Evolutionary conservation across 2,113 vertebrate genomes (phyloP).

Genomic region (Dicentrarchus labrax): DNA sequence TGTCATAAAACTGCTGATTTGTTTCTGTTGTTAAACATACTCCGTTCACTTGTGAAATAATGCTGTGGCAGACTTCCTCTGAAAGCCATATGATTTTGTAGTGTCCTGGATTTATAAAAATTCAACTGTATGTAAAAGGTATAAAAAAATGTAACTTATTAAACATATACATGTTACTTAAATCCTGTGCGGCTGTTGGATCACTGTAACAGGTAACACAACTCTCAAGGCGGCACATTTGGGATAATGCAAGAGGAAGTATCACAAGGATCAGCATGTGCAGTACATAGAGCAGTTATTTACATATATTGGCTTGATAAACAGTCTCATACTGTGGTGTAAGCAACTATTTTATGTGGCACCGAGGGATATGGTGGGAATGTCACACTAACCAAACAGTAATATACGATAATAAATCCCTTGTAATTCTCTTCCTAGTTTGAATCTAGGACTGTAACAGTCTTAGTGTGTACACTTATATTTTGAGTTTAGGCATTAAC

Average conservation of each 20-base stretch:
- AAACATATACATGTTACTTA: neutral
- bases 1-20: neutral
- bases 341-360: too few relatives aligned
- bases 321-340: neutral
- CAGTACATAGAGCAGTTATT: conserved; percentile 26
- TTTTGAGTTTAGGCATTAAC: neutral
- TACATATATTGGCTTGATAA: conserved; percentile 63
- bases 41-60: neutral
- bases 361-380: neutral
- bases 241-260: conserved; percentile 54
- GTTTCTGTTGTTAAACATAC: neutral
- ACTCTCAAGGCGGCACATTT: neutral
- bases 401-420: neutral
- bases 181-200: neutral
- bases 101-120: conserved; percentile 9
- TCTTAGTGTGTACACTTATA: neutral
- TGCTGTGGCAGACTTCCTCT: conserved; percentile 9
- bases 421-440: neutral
- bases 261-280: neutral
- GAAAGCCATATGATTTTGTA: conserved; percentile 21
- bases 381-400: neutral
- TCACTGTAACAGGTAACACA: neutral
- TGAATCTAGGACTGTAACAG: neutral
- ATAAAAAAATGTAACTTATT: conserved; percentile 46
- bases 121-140: conserved; percentile 3